Evolutionary conservation across 2,888 invertebrate genomes (phyloP), one percentile per base, ranked within the genome.

Genomic region (Cylindroiulus punctatus): DNA sequence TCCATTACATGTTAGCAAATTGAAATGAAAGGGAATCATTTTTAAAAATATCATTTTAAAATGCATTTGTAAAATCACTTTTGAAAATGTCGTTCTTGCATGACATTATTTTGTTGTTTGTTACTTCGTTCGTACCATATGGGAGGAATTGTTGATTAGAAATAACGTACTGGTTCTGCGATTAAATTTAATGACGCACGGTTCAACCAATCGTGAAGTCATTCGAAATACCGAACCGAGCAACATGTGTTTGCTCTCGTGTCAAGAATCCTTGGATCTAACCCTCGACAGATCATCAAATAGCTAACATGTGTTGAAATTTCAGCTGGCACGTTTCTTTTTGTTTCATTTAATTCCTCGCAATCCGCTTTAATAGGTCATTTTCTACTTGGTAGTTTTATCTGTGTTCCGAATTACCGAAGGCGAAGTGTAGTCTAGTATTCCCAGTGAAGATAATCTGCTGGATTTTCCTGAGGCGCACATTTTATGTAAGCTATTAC

Each of bases 391-490:
- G 14, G 30, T 32, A 76, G 30, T 30, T 76, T 76, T 30, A 76
- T 32, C 76, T 10, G 4, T 14, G 76, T 76, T 17, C 8, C 30
- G 76, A 76, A 76, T 76, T 76, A 76, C 76, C 12, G 26, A 76
- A 30, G 17, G 76, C 5, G 10, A n/a, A n/a, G 26, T n/a, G 8
- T 8, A n/a, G 65, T 65, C 10, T 32, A 65, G 57, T 65, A 76
- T 76, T 76, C 76, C 76, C 76, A 76, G 76, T 17, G 76, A 76
- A 32, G 76, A 76, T 76, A 76, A 76, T 76, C 76, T 32, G 76
- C 2, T 32, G 76, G 76, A 76, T 76, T 76, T 76, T 76, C 26
- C 8, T 76, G 76, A 4, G 65, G 17, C 76, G 17, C 30, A 30
- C 76, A 76, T 30, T 76, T 76, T 76, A 76, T 76, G 76, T 30